A percentile compares a stretch with the other conserved stretches of the same genome.
phyloP scores from a whole-genome alignment of 2,113 vertebrate species.

The Ranitomeya imitator region DNA sequence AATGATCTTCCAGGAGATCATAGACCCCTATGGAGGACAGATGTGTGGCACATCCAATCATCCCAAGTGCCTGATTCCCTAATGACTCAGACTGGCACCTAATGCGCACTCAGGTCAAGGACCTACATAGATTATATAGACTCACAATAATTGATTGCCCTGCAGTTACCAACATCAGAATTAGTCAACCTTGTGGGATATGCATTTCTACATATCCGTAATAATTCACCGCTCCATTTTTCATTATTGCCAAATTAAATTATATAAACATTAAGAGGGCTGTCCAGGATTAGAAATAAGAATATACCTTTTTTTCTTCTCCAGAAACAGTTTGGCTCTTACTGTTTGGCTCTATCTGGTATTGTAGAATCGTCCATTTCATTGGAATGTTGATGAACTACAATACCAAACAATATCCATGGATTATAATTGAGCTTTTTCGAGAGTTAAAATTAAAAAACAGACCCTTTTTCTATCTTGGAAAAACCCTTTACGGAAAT shows the following conservation, averaged over 20 bases:
- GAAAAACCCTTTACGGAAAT: background rate
- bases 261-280: background rate
- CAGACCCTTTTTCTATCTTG: background rate
- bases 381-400: background rate
- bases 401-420: background rate
- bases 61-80: background rate
- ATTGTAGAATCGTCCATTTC: background rate
- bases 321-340: background rate
- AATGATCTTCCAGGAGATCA: background rate
- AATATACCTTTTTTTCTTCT: too few relatives aligned
- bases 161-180: background rate
- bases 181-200: background rate
- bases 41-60: background rate
- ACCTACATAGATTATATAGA: background rate
- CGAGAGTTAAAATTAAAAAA: background rate
- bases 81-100: background rate
- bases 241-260: background rate
- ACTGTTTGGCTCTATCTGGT: background rate
- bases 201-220: background rate
- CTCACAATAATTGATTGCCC: background rate
- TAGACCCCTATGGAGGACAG: background rate
- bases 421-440: background rate
- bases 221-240: background rate
- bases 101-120: background rate
- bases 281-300: background rate